Conservation (phyloP, 2,113 vertebrate species). For the Puma concolor region DNA sequence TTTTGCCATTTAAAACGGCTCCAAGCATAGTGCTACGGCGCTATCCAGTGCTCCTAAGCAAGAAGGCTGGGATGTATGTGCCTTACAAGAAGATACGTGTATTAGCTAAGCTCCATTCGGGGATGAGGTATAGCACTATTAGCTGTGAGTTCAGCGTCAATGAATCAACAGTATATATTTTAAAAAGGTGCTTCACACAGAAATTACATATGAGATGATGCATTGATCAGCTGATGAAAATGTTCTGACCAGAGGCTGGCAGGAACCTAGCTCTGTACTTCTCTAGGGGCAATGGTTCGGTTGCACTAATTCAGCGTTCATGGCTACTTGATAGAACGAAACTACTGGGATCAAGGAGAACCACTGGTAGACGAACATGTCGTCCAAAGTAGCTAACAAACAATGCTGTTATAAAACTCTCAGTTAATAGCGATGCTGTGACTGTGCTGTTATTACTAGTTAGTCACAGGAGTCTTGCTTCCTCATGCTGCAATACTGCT, state of each 20-base stretch:
- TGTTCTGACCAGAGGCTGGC: background rate
- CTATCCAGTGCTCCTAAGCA: background rate
- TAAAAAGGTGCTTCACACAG: background rate
- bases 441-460: background rate
- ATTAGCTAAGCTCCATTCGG: background rate
- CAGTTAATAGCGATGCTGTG: background rate
- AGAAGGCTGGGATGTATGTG: background rate
- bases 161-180: background rate
- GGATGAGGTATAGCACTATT: background rate
- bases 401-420: background rate
- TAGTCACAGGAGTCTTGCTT: background rate
- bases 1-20: background rate
- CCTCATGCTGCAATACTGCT: background rate
- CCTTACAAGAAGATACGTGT: background rate
- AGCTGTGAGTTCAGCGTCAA: background rate
- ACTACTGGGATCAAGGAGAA: background rate
- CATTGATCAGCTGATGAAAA: conserved; percentile 9
- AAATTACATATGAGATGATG: background rate
- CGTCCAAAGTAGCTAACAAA: background rate
- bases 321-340: background rate
- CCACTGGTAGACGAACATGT: background rate
- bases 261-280: background rate
- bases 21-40: background rate
- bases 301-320: background rate
- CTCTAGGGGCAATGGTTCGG: background rate